Evolutionary conservation across 1,140 invertebrate species (phyloP), one percentile per base, ranked within the genome.

Genomic region (Whitmania pigra): DNA sequence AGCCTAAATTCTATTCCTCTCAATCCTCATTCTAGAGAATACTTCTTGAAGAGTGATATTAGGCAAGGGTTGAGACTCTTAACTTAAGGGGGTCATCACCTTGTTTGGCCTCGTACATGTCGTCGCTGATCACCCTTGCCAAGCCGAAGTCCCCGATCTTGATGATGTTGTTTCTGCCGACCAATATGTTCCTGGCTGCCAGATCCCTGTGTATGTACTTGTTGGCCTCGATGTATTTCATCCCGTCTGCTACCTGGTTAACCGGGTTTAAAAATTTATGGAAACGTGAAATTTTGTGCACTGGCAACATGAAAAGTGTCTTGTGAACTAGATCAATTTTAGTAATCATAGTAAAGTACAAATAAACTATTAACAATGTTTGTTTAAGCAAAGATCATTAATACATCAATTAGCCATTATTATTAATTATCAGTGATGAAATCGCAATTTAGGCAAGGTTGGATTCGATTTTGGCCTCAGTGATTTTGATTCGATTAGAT

Each of bases 161-260:
- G 0, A 98, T 94, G 74, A 92, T 88, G 80, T 94, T 94, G 75
- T 88, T 88, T 75, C 97, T 94, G 17, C 92, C 93, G 20, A 99
- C 94, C 0, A 99, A 87, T 66, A 99, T 95, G 82, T 99, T 99
- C 76, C 95, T 86, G 13, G 83, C 82, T 22, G 83, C 82, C 57
- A 83, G 69, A 72, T 83, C 81, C 53, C 80, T 86, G 81, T 99
- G 96, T 76, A 99, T 98, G 81, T 97, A 99, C 84, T 98, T 98
- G 82, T 97, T 94, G 49, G 93, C 94, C 83, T 99, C 96, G 71
- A 99, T 86, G 82, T 98, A 99, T 15, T 95, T 94, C 97, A 99
- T 99, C 75, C 96, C 97, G 76, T 92, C 89, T 0, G 97, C 95
- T 76, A 99, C 97, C 85, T 99, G 57, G 6, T 6, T 27, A n/a